phyloP scores from a whole-genome alignment of 2,888 invertebrate species.

The Yponomeuta cagnagella region DNA sequence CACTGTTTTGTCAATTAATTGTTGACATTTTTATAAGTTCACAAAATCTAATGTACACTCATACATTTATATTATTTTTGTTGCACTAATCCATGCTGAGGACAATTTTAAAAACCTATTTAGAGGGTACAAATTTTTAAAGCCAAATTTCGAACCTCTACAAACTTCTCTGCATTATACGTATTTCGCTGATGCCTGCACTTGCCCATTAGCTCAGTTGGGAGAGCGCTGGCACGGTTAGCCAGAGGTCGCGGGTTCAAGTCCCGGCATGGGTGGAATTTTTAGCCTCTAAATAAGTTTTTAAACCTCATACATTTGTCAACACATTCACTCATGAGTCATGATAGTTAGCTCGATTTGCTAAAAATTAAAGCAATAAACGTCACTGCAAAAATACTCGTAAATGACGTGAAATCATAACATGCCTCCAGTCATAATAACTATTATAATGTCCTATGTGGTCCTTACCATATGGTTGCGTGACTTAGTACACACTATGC shows the following conservation, averaged over 20 bases:
- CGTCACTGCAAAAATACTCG: neutral
- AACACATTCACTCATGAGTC: constrained; percentile 3
- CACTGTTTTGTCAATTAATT: neutral
- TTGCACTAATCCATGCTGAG: no score
- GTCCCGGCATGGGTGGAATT: no score
- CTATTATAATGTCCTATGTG: neutral
- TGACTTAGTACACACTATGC: constrained; percentile 12
- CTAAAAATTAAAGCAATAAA: neutral
- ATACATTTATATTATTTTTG: neutral
- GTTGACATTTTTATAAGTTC: neutral
- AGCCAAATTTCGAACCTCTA: no score
- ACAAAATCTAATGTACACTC: constrained; percentile 4
- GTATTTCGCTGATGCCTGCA: no score
- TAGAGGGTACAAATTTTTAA: no score
- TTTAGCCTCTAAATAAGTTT: no score
- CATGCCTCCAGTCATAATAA: neutral
- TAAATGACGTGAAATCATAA: constrained; percentile 4
- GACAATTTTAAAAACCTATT: no score
- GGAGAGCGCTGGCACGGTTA: no score
- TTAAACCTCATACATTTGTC: neutral
- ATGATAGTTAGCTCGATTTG: neutral
- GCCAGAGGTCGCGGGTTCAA: no score
- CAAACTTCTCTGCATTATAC: no score
- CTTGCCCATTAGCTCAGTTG: no score
- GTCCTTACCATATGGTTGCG: neutral